These are phyloP conservation scores for Chromis chromis DNA, from an alignment of 2,797 vertebrate genomes.

Conservation along the genomic window DNA sequence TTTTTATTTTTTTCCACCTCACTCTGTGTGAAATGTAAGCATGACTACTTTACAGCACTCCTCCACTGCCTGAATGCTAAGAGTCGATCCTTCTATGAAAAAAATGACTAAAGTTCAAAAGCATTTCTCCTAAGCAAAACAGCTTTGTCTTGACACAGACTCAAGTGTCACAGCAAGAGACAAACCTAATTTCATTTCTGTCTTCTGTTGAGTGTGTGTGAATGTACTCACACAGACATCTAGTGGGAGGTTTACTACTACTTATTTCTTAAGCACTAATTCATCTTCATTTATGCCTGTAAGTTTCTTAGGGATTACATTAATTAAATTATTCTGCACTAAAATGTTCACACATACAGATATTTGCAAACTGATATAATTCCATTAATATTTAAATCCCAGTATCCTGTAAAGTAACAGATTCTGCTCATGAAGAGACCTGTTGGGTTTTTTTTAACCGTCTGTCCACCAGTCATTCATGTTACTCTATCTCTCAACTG, in stretches of 20 bases:
- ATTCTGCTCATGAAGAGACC: not conserved
- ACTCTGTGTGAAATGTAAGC: not conserved
- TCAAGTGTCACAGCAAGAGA: constrained; percentile 30
- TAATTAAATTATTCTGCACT: too few relatives aligned
- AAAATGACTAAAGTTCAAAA: constrained; percentile 25
- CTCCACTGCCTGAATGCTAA: constrained; percentile 6
- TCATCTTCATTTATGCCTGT: constrained; percentile 36
- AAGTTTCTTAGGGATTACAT: constrained; percentile 20
- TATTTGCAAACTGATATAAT: too few relatives aligned
- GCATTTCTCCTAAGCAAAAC: not conserved
- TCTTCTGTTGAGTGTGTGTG: constrained; percentile 25
- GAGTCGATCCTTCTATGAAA: constrained; percentile 15
- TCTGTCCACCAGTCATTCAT: too few relatives aligned
- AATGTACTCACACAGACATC: not conserved
- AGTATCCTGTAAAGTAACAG: not conserved
- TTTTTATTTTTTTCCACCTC: constrained; percentile 12
- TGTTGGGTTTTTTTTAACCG: not conserved
- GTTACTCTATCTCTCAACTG: constrained; percentile 1
- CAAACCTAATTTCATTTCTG: constrained; percentile 31
- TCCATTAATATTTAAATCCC: not conserved
- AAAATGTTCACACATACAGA: too few relatives aligned
- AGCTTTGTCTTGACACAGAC: constrained; percentile 34
- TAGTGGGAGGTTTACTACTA: not conserved
- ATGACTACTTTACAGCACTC: not conserved
- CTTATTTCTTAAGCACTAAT: constrained; percentile 15